Conservation (phyloP, 2,113 vertebrate genomes). For the Amphiprion percula region DNA sequence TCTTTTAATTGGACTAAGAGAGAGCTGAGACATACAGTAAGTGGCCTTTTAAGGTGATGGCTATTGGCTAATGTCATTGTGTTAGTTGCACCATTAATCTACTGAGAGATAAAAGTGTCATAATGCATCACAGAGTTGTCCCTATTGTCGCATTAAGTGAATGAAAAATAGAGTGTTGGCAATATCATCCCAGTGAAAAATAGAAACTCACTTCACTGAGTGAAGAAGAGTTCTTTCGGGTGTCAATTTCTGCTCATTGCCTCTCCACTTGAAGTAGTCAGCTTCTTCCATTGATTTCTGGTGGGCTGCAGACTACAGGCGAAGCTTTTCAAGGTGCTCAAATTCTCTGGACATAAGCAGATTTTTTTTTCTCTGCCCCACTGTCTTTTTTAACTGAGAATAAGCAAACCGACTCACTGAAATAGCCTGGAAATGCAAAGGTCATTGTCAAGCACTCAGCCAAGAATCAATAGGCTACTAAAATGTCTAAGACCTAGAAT, state of each 20-base stretch:
- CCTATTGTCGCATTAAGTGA: constrained; percentile 9
- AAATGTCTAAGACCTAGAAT: constrained; percentile 9
- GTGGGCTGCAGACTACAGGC: constrained; percentile 33
- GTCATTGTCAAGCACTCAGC: constrained; percentile 39
- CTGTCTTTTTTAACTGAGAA: constrained; percentile 56
- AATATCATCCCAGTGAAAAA: constrained; percentile 4
- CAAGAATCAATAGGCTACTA: constrained; percentile 14
- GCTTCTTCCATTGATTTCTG: constrained; percentile 67
- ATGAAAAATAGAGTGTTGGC: constrained; percentile 10
- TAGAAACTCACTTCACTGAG: constrained; percentile 31
- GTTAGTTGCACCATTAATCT: constrained; percentile 33
- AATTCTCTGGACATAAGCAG: constrained; percentile 62
- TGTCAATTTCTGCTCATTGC: constrained; percentile 16
- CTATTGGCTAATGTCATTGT: constrained; percentile 35
- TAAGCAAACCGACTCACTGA: constrained; percentile 21
- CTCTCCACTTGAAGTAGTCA: constrained; percentile 41
- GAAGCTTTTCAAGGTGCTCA: constrained; percentile 56
- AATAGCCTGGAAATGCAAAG: constrained; percentile 53
- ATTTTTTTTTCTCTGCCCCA: constrained; percentile 28
- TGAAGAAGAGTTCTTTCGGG: constrained; percentile 17
- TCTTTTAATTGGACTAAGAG: constrained; percentile 41
- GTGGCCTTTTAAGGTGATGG: constrained; percentile 50
- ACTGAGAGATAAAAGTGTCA: constrained; percentile 28
- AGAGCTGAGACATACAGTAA: constrained; percentile 42
- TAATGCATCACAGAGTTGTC: constrained; percentile 11